Percentiles rank a stretch among this genome's conserved stretches.
phyloP scores from a whole-genome alignment of 2,797 vertebrate species.

The Pelodytes ibericus region DNA sequence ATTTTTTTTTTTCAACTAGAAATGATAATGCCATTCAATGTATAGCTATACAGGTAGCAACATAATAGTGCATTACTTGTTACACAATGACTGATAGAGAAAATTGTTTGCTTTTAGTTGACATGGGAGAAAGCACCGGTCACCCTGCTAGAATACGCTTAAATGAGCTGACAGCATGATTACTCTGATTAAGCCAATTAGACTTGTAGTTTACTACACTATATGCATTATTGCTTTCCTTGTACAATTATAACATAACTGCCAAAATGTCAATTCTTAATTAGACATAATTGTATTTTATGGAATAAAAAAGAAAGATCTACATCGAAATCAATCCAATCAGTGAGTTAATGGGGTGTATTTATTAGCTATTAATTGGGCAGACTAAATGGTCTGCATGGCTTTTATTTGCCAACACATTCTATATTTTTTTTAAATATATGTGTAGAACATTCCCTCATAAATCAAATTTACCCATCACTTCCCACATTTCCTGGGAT shows the following conservation, averaged over 20 bases:
- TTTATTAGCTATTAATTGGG: no score
- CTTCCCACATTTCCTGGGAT: no score
- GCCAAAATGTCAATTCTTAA: not conserved
- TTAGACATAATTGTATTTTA: not conserved
- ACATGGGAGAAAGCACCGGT: not conserved
- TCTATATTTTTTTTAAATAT: no score
- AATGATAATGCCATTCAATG: not conserved
- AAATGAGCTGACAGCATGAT: not conserved
- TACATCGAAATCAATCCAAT: no score
- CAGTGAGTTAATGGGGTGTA: no score
- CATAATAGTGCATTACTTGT: not conserved
- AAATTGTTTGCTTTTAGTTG: constrained; percentile 3
- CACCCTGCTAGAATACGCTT: not conserved
- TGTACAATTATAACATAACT: not conserved
- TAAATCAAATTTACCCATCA: no score
- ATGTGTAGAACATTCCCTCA: no score
- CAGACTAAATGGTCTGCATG: no score
- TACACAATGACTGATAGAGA: not conserved
- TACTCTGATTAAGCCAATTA: not conserved
- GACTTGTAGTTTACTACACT: not conserved
- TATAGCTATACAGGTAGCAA: not conserved
- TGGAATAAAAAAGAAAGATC: no score
- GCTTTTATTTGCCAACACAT: no score
- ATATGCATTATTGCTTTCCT: not conserved
- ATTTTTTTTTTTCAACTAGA: not conserved